These are phyloP conservation scores for Thamnophis sirtalis DNA, from an alignment of 2,113 vertebrate genomes.

Conservation along the genomic window DNA sequence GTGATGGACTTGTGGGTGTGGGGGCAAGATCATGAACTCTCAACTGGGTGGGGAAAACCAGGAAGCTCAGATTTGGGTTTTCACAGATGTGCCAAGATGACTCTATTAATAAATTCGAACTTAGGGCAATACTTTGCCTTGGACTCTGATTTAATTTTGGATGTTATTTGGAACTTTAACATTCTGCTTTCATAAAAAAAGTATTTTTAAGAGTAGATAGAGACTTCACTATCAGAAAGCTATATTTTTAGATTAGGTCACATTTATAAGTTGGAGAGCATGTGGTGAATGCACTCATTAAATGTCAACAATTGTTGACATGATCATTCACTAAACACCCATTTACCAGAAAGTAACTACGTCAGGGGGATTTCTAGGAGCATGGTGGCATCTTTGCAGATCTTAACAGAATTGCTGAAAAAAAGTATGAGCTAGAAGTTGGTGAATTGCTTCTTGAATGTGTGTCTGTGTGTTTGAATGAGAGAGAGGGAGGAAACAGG, in stretches of 20 bases:
- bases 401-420: neutral
- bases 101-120: no score
- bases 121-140: no score
- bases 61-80: no score
- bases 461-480: no score
- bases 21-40: no score
- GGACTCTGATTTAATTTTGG: no score
- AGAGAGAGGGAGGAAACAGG: no score
- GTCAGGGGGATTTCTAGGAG: neutral
- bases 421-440: neutral
- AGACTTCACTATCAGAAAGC: neutral
- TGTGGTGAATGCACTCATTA: neutral
- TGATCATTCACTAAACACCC: neutral
- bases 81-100: no score
- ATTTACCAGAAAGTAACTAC: neutral
- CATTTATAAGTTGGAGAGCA: neutral
- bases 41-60: no score
- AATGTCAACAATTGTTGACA: neutral
- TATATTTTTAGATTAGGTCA: neutral
- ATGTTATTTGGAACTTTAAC: no score
- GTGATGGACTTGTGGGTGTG: no score
- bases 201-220: neutral
- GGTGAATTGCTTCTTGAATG: neutral
- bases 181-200: neutral
- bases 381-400: neutral